Evolutionary conservation across 2,888 invertebrate genomes (phyloP).

Genomic region (Luperina testacea): DNA sequence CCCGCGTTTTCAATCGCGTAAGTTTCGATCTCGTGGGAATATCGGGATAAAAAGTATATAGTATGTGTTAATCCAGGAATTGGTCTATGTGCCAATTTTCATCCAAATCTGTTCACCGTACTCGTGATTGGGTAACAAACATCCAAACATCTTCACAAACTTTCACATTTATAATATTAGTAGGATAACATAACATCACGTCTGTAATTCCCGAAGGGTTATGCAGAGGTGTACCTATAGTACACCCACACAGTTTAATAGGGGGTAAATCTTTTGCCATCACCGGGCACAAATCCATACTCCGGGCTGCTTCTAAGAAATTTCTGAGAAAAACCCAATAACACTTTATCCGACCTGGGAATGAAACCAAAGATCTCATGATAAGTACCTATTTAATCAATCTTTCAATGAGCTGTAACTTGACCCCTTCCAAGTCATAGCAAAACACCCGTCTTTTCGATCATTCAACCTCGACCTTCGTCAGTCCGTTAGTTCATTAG

Average conservation of each 20-base stretch:
- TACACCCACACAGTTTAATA: not conserved
- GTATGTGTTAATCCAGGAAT: too few species aligned
- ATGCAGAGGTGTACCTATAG: not conserved
- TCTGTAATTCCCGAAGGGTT: not conserved
- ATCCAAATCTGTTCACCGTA: too few species aligned
- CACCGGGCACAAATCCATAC: not conserved
- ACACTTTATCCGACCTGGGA: not conserved
- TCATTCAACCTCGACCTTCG: not conserved
- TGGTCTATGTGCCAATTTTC: too few species aligned
- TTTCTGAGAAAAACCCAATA: not conserved
- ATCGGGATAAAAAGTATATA: too few species aligned
- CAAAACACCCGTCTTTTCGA: not conserved
- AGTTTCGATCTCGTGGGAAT: too few species aligned
- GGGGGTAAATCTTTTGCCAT: not conserved
- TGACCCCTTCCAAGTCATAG: not conserved
- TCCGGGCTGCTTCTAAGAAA: not conserved
- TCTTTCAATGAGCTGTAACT: not conserved
- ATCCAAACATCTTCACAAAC: too few species aligned
- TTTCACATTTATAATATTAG: too few species aligned
- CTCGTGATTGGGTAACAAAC: too few species aligned
- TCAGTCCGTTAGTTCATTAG: not conserved
- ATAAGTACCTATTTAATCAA: not conserved
- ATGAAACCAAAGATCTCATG: not conserved
- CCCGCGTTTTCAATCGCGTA: too few species aligned
- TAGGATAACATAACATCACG: not conserved